Conservation (phyloP, 1,140 invertebrate species). For the Vanessa tameamea region DNA sequence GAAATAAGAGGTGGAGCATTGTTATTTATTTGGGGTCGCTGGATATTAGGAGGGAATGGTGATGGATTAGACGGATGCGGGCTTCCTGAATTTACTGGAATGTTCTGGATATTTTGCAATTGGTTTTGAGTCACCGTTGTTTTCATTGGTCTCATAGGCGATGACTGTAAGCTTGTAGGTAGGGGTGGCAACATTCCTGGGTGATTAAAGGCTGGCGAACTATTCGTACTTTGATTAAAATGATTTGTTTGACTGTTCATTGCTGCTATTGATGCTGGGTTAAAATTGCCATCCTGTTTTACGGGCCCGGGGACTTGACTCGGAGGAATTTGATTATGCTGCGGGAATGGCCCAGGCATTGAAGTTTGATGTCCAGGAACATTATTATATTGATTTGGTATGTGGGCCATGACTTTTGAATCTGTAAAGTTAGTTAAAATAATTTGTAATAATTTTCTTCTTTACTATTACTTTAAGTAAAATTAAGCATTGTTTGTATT, state of each 20-base stretch:
- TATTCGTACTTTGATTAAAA: constrained; percentile 67
- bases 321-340: constrained; percentile 55
- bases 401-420: constrained; percentile 73
- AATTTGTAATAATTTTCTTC: constrained; percentile 11
- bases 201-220: constrained; percentile 73
- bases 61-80: constrained; percentile 46
- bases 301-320: constrained; percentile 56
- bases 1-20: constrained; percentile 73
- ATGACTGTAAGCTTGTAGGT: constrained; percentile 54
- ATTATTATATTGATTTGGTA: constrained; percentile 68
- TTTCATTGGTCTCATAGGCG: constrained; percentile 59
- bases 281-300: constrained; percentile 72
- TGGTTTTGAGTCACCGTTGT: constrained; percentile 46
- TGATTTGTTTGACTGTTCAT: constrained; percentile 57
- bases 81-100: constrained; percentile 51
- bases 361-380: constrained; percentile 52
- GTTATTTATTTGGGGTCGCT: constrained; percentile 71
- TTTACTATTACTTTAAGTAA: constrained; percentile 1
- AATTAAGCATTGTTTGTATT: constrained; percentile 53
- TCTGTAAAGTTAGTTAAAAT: constrained; percentile 60
- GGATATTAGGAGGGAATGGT: constrained; percentile 55
- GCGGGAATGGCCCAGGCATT: constrained; percentile 53
- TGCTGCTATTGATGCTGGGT: constrained; percentile 47
- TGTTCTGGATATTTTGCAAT: constrained; percentile 51
- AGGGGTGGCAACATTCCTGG: constrained; percentile 57